phyloP scores from a whole-genome alignment of 2,888 invertebrate genomes.

The Poecilobothrus nobilitatus region DNA sequence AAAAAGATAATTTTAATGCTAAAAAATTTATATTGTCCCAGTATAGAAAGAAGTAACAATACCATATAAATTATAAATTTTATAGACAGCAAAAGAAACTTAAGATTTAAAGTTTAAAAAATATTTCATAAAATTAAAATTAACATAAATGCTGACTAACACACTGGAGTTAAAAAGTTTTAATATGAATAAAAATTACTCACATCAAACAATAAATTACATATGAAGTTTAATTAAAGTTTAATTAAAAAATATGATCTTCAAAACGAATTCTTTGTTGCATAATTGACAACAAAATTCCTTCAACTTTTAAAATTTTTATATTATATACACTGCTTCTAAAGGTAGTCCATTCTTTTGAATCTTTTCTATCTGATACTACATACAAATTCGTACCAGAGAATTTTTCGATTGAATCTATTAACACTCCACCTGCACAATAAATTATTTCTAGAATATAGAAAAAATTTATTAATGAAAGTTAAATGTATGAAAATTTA shows the following conservation, averaged over 20 bases:
- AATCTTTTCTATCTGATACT: constrained; percentile 27
- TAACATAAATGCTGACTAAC: too few relatives aligned
- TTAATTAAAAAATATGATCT: constrained; percentile 15
- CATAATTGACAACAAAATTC: constrained; percentile 31
- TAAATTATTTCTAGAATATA: constrained; percentile 27
- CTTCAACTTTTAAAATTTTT: constrained; percentile 28
- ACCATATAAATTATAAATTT: too few relatives aligned
- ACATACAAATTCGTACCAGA: constrained; percentile 24
- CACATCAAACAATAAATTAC: neutral
- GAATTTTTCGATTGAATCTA: constrained; percentile 16
- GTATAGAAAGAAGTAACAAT: too few relatives aligned
- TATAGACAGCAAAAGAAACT: too few relatives aligned
- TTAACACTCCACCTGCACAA: constrained; percentile 26
- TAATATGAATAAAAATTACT: neutral
- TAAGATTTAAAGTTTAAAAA: too few relatives aligned
- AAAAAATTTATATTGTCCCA: too few relatives aligned
- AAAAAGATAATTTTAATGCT: too few relatives aligned
- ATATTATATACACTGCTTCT: constrained; percentile 26
- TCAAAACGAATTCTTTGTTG: constrained; percentile 25
- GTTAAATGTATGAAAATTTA: constrained; percentile 2
- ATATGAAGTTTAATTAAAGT: neutral
- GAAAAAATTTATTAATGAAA: constrained; percentile 8
- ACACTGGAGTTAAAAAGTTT: too few relatives aligned
- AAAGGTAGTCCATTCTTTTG: constrained; percentile 28
- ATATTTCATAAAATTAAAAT: too few relatives aligned